A percentile compares a stretch with the other conserved stretches of the same genome.
These are phyloP conservation scores for Sciurus vulgaris DNA, from an alignment of 2,797 vertebrate species.

Conservation along the genomic window DNA sequence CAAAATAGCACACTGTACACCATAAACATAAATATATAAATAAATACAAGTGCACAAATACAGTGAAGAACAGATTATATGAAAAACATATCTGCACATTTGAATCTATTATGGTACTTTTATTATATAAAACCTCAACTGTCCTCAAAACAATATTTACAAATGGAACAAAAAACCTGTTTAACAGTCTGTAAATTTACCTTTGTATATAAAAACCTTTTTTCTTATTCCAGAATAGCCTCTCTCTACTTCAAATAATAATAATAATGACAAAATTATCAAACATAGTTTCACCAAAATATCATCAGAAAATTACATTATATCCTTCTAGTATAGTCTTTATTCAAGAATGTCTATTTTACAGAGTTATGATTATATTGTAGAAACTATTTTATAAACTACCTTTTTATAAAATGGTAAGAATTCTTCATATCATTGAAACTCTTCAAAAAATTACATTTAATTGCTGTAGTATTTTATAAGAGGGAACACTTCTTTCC, in stretches of 20 bases:
- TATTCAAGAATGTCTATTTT: not conserved
- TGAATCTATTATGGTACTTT: not conserved
- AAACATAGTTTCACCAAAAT: not conserved
- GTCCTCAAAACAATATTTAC: not conserved
- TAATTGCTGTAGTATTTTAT: constrained; percentile 63
- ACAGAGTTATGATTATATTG: not conserved
- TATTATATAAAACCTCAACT: not conserved
- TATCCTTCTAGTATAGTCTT: constrained; percentile 36
- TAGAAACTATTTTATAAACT: constrained; percentile 38
- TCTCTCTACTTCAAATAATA: not conserved
- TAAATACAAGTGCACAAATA: not conserved
- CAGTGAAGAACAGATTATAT: not conserved
- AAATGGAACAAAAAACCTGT: not conserved
- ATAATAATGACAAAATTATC: constrained; percentile 33
- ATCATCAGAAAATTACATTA: constrained; percentile 5
- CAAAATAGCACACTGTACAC: not conserved
- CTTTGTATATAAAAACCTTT: not conserved
- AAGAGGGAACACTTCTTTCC: constrained; percentile 26
- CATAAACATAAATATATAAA: not conserved
- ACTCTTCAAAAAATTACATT: constrained; percentile 57
- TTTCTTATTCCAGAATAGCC: not conserved
- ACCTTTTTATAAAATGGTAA: not conserved
- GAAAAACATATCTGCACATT: not conserved
- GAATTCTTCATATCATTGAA: constrained; percentile 51
- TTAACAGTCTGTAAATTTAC: not conserved